Conservation (phyloP, 2,888 invertebrate species). For the Cyrtodaria siliqua region DNA sequence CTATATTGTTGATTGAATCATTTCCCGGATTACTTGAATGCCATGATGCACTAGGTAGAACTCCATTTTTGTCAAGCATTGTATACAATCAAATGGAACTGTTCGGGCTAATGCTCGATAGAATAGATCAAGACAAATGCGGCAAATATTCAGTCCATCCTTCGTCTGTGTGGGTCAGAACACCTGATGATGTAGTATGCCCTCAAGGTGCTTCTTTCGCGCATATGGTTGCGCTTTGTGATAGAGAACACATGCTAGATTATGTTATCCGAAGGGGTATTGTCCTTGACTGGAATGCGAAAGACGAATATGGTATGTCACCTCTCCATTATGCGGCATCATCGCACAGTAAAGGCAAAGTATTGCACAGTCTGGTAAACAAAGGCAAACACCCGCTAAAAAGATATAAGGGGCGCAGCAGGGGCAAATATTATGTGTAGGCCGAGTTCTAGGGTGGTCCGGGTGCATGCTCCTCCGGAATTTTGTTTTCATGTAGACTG, state of each 20-base stretch:
- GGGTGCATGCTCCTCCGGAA: too few relatives aligned
- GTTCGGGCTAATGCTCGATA: neutral
- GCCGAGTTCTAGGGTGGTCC: too few relatives aligned
- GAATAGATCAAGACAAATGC: constrained; percentile 1
- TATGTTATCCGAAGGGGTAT: neutral
- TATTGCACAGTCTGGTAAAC: too few relatives aligned
- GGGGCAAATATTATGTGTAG: too few relatives aligned
- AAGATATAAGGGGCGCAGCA: too few relatives aligned
- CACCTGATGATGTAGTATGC: neutral
- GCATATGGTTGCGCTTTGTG: constrained; percentile 17
- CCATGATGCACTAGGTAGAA: constrained; percentile 4
- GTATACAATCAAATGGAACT: neutral
- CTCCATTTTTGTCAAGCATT: constrained; percentile 8
- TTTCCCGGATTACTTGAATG: constrained; percentile 4
- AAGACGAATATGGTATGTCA: neutral
- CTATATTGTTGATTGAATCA: neutral
- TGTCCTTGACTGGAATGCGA: neutral
- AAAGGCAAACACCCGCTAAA: too few relatives aligned
- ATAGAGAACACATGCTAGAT: constrained; percentile 13
- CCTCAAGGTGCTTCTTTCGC: constrained; percentile 9
- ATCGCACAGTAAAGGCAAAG: neutral
- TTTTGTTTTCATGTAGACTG: too few relatives aligned
- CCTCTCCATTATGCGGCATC: neutral
- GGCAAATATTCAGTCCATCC: neutral
- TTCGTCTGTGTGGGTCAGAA: neutral